These are phyloP conservation scores for Dasypogon diadema DNA, from an alignment of 2,888 invertebrate genomes.

Conservation along the genomic window DNA sequence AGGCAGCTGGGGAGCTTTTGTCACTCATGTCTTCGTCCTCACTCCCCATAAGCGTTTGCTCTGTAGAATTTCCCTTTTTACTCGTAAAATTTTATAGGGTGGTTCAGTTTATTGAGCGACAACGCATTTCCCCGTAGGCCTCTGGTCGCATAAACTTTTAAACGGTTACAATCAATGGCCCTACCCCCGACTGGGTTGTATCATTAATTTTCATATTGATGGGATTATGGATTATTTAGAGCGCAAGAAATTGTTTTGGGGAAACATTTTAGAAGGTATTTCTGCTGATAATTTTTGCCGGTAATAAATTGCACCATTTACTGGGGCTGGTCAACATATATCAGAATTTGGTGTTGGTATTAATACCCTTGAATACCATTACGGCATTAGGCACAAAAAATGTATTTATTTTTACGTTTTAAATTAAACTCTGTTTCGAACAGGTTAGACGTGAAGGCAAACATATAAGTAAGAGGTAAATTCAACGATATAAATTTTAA, in stretches of 20 bases:
- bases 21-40: neutral
- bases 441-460: too few species aligned
- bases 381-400: too few species aligned
- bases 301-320: slow-evolving; percentile 18
- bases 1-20: neutral
- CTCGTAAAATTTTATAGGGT: slow-evolving; percentile 46
- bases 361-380: too few species aligned
- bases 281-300: neutral
- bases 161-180: slow-evolving; percentile 10
- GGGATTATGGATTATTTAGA: slow-evolving; percentile 38
- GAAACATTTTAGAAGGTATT: neutral
- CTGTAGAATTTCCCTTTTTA: slow-evolving; percentile 10
- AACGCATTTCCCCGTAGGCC: slow-evolving; percentile 35
- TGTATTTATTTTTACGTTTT: too few species aligned
- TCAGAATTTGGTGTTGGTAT: too few species aligned
- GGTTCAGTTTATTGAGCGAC: slow-evolving; percentile 43
- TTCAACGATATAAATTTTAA: too few species aligned
- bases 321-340: neutral
- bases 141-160: slow-evolving; percentile 22
- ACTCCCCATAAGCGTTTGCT: neutral
- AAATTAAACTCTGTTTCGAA: too few species aligned
- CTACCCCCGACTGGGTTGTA: neutral
- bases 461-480: too few species aligned
- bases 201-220: slow-evolving; percentile 43
- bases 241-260: slow-evolving; percentile 21